Conservation (phyloP, 2,888 invertebrate genomes). For the Cyaniris semiargus region DNA sequence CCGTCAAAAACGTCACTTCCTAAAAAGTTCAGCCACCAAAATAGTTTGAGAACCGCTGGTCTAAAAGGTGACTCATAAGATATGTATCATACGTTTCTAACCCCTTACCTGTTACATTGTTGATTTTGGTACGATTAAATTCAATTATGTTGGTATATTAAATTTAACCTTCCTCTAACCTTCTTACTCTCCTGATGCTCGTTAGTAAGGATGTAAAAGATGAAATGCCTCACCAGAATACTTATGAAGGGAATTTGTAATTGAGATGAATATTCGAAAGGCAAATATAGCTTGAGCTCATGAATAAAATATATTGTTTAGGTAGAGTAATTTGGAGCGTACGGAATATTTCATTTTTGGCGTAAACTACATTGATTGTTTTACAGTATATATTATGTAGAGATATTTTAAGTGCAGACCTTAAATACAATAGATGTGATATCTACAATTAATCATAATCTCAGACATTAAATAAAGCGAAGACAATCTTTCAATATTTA, state of each 20-base stretch:
- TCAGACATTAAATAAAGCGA: background rate
- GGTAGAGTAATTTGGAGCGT: constrained; percentile 10
- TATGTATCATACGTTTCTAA: background rate
- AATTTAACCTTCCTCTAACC: constrained; percentile 12
- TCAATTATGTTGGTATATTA: constrained; percentile 2
- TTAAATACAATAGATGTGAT: too few species aligned
- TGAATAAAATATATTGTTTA: constrained; percentile 26
- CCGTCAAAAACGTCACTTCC: too few species aligned
- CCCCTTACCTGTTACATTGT: background rate
- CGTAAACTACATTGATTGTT: background rate
- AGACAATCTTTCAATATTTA: too few species aligned
- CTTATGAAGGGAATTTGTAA: constrained; percentile 29
- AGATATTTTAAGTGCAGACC: background rate
- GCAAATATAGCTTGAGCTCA: constrained; percentile 17
- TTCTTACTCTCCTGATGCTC: constrained; percentile 14
- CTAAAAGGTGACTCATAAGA: background rate
- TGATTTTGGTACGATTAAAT: background rate
- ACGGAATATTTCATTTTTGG: background rate
- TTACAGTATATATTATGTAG: background rate
- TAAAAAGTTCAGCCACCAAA: too few species aligned
- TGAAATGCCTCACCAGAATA: constrained; percentile 29
- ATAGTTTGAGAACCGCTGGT: background rate
- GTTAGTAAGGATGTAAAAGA: constrained; percentile 11
- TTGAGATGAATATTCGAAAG: constrained; percentile 10
- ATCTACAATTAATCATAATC: background rate